A percentile compares a stretch with the other conserved stretches of the same genome.
Conservation (phyloP, 2,888 invertebrate species). For the Aromia moschata region DNA sequence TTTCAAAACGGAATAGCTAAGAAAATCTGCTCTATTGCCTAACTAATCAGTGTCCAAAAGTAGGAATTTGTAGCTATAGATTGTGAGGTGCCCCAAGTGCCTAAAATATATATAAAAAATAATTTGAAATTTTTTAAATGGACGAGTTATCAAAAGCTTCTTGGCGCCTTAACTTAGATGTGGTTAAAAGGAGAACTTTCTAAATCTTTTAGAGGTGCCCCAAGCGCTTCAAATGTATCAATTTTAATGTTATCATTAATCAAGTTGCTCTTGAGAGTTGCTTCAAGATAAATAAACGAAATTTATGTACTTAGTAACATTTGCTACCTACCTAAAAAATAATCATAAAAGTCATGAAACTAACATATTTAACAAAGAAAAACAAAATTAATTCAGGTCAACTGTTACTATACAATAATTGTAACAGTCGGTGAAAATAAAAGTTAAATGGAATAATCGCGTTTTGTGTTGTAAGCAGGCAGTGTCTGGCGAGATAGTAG, state of each 20-base stretch:
- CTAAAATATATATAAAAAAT: background rate
- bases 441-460: background rate
- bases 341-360: background rate
- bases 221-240: background rate
- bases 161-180: background rate
- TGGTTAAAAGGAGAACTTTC: background rate
- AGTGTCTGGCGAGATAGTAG: background rate
- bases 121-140: background rate
- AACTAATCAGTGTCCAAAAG: background rate
- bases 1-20: background rate
- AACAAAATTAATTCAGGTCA: too few relatives aligned
- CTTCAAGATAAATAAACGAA: background rate
- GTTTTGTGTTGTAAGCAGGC: background rate
- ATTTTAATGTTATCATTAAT: background rate
- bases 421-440: background rate
- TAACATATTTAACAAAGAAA: background rate
- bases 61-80: background rate
- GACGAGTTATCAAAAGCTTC: background rate
- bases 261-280: background rate
- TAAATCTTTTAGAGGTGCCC: background rate
- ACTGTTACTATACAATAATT: background rate
- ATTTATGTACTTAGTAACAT: background rate
- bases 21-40: background rate
- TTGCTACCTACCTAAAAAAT: too few relatives aligned
- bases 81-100: background rate